These are phyloP conservation scores for Leucophenga maculata DNA, from an alignment of 2,888 invertebrate genomes.

Conservation along the genomic window DNA sequence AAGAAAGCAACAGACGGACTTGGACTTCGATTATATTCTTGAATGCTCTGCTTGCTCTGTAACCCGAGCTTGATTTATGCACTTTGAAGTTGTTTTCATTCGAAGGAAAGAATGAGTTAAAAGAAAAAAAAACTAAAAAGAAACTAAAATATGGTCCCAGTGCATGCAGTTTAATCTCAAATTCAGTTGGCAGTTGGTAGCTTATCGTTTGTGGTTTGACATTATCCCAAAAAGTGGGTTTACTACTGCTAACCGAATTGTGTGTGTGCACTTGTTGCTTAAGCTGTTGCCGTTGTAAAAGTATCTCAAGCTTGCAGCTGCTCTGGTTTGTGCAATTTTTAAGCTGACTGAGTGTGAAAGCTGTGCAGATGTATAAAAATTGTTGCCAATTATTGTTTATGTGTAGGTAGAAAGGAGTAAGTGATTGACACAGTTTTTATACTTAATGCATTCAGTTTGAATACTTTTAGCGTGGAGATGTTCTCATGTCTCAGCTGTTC, in stretches of 20 bases:
- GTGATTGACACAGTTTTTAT: no score
- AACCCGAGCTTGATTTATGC: constrained; percentile 26
- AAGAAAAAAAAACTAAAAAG: constrained; percentile 10
- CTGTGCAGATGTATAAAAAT: no score
- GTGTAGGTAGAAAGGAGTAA: no score
- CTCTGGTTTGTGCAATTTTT: no score
- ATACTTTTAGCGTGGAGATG: no score
- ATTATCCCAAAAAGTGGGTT: constrained; percentile 7
- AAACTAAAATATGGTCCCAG: neutral
- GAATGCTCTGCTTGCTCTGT: constrained; percentile 1
- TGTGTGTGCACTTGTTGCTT: neutral
- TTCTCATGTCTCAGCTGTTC: no score
- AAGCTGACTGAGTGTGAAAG: no score
- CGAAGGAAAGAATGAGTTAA: neutral
- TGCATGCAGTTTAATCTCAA: constrained; percentile 3
- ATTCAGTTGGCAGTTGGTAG: constrained; percentile 13
- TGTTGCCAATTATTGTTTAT: no score
- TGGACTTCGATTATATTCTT: neutral
- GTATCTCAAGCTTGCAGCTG: no score
- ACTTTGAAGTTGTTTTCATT: neutral
- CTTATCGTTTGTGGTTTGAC: constrained; percentile 24
- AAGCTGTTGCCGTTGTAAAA: no score
- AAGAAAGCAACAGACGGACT: neutral
- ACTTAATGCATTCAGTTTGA: no score
- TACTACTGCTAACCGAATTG: constrained; percentile 1